Evolutionary conservation across 2,113 vertebrate species (phyloP).

Genomic region (Siniperca chuatsi): DNA sequence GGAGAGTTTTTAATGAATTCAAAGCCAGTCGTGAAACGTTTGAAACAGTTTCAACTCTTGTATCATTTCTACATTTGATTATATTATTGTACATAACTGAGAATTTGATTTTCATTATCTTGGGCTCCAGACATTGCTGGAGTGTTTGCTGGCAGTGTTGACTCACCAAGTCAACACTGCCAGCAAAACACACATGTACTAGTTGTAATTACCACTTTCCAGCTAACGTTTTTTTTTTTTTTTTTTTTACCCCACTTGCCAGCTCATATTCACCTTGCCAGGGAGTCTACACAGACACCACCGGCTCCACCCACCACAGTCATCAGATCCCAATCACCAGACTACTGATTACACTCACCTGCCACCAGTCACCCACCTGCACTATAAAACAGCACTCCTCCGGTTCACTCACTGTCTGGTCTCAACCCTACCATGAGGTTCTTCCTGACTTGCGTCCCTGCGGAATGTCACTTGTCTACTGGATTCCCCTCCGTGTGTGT

Average conservation of each 20-base stretch:
- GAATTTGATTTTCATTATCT: not conserved
- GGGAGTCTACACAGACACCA: no score
- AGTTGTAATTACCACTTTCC: not conserved
- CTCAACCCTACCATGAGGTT: no score
- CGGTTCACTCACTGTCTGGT: no score
- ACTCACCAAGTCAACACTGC: not conserved
- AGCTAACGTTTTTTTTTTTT: not conserved
- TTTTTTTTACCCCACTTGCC: not conserved
- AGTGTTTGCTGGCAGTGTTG: conserved; percentile 3
- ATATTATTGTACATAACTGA: not conserved
- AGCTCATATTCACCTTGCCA: not conserved
- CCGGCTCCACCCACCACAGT: no score
- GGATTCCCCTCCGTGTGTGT: no score
- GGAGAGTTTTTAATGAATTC: not conserved
- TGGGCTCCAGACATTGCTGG: not conserved
- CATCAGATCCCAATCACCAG: no score
- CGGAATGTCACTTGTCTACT: no score
- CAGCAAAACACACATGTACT: not conserved
- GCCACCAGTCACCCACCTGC: no score
- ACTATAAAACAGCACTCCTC: no score
- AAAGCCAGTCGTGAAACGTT: not conserved
- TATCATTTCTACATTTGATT: not conserved
- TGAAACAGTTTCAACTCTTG: not conserved
- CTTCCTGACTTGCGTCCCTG: no score
- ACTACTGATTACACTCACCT: no score